Base-by-base conservation (phyloP, 2,113 vertebrate genomes). In the Triplophysa rosa region DNA sequence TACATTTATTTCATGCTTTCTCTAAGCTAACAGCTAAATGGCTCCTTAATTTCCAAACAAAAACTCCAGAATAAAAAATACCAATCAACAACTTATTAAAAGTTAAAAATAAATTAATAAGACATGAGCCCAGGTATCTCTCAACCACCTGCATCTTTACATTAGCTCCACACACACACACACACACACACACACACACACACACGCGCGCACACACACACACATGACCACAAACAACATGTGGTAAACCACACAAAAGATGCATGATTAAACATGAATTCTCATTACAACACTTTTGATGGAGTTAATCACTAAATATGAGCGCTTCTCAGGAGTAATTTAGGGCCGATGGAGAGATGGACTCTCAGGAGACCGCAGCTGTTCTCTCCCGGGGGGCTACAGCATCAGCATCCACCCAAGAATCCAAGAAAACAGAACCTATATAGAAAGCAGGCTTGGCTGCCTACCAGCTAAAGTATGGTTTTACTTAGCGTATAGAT, bases 231-330 rank as follows among this genome's bases (percentile, higher is more conserved):
- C 1, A 62, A 59, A 63, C 58, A 74, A n/a, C 58, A 47, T 74
- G 21, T 74, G 10, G 58, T 61, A 63, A n/a, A 26, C 72, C 62
- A 52, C 12, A 65, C 62, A 66, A 65, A 75, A 75, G 59, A 75
- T 52, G 59, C 72, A 62, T 75, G 72, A 52, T 75, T 75, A 33
- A 75, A 75, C 59, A 75, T 75, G 58, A 64, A 75, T 64, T 62
- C 59, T 75, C 59, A 75, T 75, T 75, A 75, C 62, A 75, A 52
- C 58, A 13, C 61, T 29, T 75, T 49, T 75, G 72, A 63, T 64
- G 72, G 33, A 49, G 72, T 64, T 77, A 65, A 77, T 77, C 74
- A 54, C 24, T 77, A 77, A 77, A 77, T 52, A n/a, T 54, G 26
- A 77, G 62, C 62, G 19, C 42, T 77, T 77, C 74, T 65, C 61